phyloP scores from a whole-genome alignment of 2,888 invertebrate species.

The Magallana nippona region DNA sequence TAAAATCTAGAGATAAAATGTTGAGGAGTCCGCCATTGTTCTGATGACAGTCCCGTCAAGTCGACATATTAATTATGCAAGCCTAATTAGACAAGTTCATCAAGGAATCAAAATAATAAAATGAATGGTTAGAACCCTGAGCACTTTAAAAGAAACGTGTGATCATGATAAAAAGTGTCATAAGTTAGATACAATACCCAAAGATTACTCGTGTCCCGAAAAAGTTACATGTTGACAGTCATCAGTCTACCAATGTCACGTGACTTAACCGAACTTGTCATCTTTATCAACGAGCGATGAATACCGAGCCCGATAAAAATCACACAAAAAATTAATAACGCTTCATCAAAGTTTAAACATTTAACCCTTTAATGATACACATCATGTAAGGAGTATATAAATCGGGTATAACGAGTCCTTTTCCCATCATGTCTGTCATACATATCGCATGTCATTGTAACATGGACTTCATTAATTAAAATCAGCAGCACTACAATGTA shows the following conservation, averaged over 20 bases:
- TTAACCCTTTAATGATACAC: constrained; percentile 24
- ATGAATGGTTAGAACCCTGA: background rate
- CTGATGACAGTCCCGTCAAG: background rate
- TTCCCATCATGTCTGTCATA: background rate
- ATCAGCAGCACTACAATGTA: background rate
- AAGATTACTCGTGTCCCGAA: background rate
- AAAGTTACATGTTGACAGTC: constrained; percentile 1
- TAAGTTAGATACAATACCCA: background rate
- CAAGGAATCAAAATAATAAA: background rate
- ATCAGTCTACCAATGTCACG: constrained; percentile 16
- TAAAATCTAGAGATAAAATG: background rate
- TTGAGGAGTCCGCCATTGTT: background rate
- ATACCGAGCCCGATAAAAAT: constrained; percentile 15
- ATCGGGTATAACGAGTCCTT: background rate
- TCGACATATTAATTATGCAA: constrained; percentile 22
- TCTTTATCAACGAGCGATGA: constrained; percentile 6
- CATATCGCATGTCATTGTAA: constrained; percentile 24
- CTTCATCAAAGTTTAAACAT: constrained; percentile 5
- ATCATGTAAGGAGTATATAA: background rate
- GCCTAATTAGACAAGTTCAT: constrained; percentile 23
- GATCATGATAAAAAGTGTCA: constrained; percentile 18
- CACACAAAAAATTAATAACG: constrained; percentile 30
- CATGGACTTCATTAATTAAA: constrained; percentile 24
- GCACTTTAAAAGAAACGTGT: background rate
- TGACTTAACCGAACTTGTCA: constrained; percentile 9